Base-by-base conservation (phyloP, 2,888 invertebrate species). In the Hedya salicella region DNA sequence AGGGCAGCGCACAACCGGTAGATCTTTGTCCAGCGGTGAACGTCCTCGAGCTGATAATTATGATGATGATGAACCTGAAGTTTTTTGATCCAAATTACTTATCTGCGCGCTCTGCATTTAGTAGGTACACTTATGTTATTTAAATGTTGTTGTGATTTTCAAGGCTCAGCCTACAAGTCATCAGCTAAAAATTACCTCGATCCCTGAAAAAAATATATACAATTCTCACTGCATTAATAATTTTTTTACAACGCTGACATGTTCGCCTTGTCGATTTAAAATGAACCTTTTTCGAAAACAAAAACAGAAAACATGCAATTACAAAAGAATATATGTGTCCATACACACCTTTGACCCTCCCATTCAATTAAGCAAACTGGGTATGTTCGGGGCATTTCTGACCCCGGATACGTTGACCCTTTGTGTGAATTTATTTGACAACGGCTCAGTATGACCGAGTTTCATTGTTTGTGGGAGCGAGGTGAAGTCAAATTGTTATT, bases 361-460 rank as follows among this genome's bases (percentile, higher is more conserved):
- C 59, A 59, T 59, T 59, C 59, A 59, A 59, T 59, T 59, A 59
- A 59, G 48, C 48, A 39, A 59, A 59, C 48, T 48, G 48, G 48
- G 44, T 46, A 46, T 57, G 46, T 46, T 59, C 59, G 39, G 36
- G 14, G 39, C 39, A 59, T 59, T 59, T 59, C 59, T 48, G 59
- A 59, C 59, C 59, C 48, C 48, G 36, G 59, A 49, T 59, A 49
- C 21, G 21, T 21, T 36, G 46, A 21, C 59, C 48, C 39, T 59
- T 59, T 36, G 46, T 59, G 46, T 36, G 48, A 59, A 59, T 48
- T 59, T 59, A 59, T 59, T 59, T 49, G 59, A 59, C 48, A 49
- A 49, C 21, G 59, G 39, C 46, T 39, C 36, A 25, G 32, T 46
- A 57, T 46, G 44, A 46, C 57, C 44, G 44, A 46, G 57, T 57